Evolutionary conservation across 2,797 vertebrate species (phyloP).

Genomic region (Ptychadena robeensis): DNA sequence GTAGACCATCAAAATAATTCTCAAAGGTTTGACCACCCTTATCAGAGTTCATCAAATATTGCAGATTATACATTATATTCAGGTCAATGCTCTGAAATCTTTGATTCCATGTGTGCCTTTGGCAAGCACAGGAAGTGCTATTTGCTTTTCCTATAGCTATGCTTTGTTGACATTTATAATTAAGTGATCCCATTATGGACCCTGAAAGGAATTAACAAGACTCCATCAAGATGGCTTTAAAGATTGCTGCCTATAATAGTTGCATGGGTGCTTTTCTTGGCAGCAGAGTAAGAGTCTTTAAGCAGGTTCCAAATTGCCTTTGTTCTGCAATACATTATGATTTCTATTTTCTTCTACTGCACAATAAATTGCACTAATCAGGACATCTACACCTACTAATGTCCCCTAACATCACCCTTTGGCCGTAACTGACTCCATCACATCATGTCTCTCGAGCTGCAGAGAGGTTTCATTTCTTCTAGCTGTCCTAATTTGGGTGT

Average conservation of each 20-base stretch:
- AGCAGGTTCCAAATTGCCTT: slow-evolving; percentile 27
- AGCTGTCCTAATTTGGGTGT: slow-evolving; percentile 9
- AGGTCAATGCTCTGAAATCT: not conserved
- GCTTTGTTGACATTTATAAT: slow-evolving; percentile 16
- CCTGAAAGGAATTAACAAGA: slow-evolving; percentile 36
- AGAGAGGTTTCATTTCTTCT: not conserved
- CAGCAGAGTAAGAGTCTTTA: slow-evolving; percentile 19
- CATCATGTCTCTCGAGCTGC: slow-evolving; percentile 11
- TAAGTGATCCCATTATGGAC: slow-evolving; percentile 11
- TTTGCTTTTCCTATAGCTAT: slow-evolving; percentile 3
- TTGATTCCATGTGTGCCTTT: not conserved
- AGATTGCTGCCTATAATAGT: slow-evolving; percentile 13
- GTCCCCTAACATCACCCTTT: slow-evolving; percentile 14
- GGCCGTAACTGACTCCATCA: slow-evolving; percentile 12
- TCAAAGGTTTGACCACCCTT: not conserved
- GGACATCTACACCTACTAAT: slow-evolving; percentile 28
- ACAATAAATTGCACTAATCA: slow-evolving; percentile 31
- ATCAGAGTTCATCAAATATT: not conserved
- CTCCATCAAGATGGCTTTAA: slow-evolving; percentile 36
- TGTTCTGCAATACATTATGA: slow-evolving; percentile 30
- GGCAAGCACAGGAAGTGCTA: not conserved
- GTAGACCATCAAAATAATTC: not conserved
- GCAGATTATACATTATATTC: not conserved
- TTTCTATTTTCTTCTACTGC: slow-evolving; percentile 30
- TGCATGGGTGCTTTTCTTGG: not conserved